phyloP scores from a whole-genome alignment of 2,797 vertebrate genomes.

The Botia almorhae region DNA sequence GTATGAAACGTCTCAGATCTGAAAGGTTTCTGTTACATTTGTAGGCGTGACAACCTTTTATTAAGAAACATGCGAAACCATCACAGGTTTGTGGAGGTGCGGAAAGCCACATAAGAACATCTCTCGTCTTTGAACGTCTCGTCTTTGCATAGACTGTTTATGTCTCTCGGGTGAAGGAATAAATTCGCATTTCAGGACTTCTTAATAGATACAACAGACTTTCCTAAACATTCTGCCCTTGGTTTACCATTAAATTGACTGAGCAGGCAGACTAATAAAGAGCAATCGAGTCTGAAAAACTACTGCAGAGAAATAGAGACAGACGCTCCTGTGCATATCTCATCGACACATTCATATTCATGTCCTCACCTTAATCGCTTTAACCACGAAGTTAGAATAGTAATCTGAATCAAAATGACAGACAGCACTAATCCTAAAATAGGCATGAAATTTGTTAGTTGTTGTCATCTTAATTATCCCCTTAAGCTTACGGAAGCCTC shows the following conservation, averaged over 20 bases:
- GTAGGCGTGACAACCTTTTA: neutral
- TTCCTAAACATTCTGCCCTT: neutral
- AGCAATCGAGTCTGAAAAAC: neutral
- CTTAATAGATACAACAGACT: neutral
- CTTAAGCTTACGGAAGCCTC: slow-evolving; percentile 43
- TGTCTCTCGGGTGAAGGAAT: neutral
- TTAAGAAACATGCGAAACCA: neutral
- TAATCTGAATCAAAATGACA: slow-evolving; percentile 46
- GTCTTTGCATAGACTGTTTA: neutral
- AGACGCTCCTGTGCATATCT: slow-evolving; percentile 4
- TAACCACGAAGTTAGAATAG: slow-evolving; percentile 42
- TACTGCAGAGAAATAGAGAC: neutral
- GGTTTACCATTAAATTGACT: slow-evolving; percentile 19
- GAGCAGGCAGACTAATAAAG: slow-evolving; percentile 17
- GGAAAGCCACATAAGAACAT: slow-evolving; percentile 3
- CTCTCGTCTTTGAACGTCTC: neutral
- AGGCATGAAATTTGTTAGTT: slow-evolving; percentile 40
- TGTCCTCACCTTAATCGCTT: slow-evolving; percentile 42
- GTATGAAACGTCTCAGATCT: slow-evolving; percentile 13
- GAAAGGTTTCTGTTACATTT: slow-evolving; percentile 10
- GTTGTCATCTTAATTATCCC: slow-evolving; percentile 54
- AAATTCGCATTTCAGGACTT: neutral
- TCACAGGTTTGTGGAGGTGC: neutral
- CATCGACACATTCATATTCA: slow-evolving; percentile 40
- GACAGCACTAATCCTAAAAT: slow-evolving; percentile 38